Base-by-base conservation (phyloP, 2,888 invertebrate genomes). In the Amphimallon solstitiale region DNA sequence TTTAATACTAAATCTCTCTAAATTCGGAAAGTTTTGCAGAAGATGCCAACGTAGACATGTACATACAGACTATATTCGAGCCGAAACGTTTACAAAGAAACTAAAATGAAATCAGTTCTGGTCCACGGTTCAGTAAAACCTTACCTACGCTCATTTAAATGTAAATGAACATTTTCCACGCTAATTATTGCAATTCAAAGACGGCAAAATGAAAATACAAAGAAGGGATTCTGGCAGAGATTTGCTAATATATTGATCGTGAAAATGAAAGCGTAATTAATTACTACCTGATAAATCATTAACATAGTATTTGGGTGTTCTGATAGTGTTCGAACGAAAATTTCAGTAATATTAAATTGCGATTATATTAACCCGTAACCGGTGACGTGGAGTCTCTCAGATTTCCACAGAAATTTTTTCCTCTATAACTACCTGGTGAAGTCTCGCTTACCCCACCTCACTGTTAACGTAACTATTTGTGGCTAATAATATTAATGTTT, bases 1-100 rank as follows among this genome's bases (percentile, higher is more conserved):
- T 56, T 56, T 56, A 56, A 56, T 56, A 56, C 56, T 56, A 56
- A 56, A 56, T 56, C 56, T 38, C 56, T 40, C 12, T 9, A 56
- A 56, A 40, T 40, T 56, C 23, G 40, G 23, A 56, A 56, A 56
- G 40, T 56, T 56, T 19, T 19, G 40, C 17, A 40, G 56, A 56
- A 56, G 23, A 56, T 29, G 29, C 29, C 56, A 56, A 56, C 56
- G 23, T 12, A 19, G 15, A 40, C 54, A 19, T 40, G 54, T 19
- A 54, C 23, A 9, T 40, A 40, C 43, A 14, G 23, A 19, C 21
- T 21, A 29, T 29, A 29, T 56, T 40, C 40, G 6, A 40, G 12
- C 40, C 40, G 56, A 56, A 40, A 56, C 23, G 56, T 56, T 40
- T 40, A 56, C 56, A 56, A 40, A 56, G 56, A 23, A 52, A 56